phyloP scores from a whole-genome alignment of 2,888 invertebrate species.

The Acanthococcus lagerstroemiae region DNA sequence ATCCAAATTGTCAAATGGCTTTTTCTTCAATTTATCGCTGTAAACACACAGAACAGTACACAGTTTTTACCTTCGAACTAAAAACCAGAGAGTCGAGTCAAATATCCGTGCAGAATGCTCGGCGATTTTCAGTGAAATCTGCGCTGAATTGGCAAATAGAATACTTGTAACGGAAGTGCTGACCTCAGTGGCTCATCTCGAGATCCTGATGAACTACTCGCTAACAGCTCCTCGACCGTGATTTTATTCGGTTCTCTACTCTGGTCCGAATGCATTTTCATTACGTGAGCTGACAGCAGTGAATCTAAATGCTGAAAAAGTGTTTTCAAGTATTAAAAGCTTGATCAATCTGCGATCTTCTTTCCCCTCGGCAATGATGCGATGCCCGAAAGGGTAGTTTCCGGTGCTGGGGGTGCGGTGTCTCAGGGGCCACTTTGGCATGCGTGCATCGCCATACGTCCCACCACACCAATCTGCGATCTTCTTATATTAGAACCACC shows the following conservation, averaged over 20 bases:
- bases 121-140: too few species aligned
- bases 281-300: constrained; percentile 69
- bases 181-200: background rate
- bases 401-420: too few species aligned
- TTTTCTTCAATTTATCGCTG: constrained; percentile 52
- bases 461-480: too few species aligned
- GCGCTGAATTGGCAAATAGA: too few species aligned
- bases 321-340: constrained; percentile 1
- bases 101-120: too few species aligned
- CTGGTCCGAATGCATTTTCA: constrained; percentile 60
- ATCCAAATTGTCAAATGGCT: constrained; percentile 54
- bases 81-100: background rate
- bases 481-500: background rate
- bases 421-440: too few species aligned
- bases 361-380: too few species aligned
- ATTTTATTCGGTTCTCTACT: constrained; percentile 4
- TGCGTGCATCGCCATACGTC: too few species aligned
- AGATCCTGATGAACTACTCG: background rate
- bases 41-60: constrained; percentile 37
- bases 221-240: background rate
- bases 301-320: constrained; percentile 58
- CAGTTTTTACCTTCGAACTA: background rate
- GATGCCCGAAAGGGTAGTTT: too few species aligned
- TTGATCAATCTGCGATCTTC: too few species aligned
- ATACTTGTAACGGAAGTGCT: background rate